phyloP scores from a whole-genome alignment of 2,888 invertebrate species.

The Argynnis bischoffii region DNA sequence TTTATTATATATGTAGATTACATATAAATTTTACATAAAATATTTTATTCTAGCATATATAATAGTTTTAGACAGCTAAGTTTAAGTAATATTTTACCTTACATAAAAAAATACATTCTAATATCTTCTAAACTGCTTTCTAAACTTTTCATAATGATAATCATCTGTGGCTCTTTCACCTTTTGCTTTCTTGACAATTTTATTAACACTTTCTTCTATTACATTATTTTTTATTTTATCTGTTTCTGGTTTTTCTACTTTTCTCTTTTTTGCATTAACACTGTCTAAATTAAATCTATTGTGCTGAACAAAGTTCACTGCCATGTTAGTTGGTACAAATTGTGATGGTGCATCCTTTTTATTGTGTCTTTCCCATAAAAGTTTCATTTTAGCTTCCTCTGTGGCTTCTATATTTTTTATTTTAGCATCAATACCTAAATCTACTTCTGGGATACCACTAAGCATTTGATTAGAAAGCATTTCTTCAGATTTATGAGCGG shows the following conservation, averaged over 20 bases:
- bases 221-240: slow-evolving; percentile 62
- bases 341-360: slow-evolving; percentile 96
- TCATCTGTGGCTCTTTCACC: slow-evolving; percentile 98
- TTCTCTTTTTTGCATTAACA: slow-evolving; percentile 83
- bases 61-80: too few species aligned
- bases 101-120: slow-evolving; percentile 9
- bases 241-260: slow-evolving; percentile 78
- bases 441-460: slow-evolving; percentile 99
- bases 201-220: slow-evolving; percentile 74
- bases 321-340: slow-evolving; percentile 99
- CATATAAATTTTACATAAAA: too few species aligned
- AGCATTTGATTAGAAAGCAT: slow-evolving; percentile 99
- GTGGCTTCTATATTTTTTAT: slow-evolving; percentile 99
- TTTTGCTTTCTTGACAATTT: slow-evolving; percentile 85
- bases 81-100: background rate
- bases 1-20: too few species aligned
- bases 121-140: slow-evolving; percentile 96
- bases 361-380: slow-evolving; percentile 93
- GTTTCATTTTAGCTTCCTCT: slow-evolving; percentile 97
- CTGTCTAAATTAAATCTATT: slow-evolving; percentile 97
- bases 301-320: slow-evolving; percentile 98
- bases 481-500: slow-evolving; percentile 95
- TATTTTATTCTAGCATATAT: too few species aligned
- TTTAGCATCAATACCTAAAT: slow-evolving; percentile 99
- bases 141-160: slow-evolving; percentile 97